Evolutionary conservation across 2,888 invertebrate species (phyloP).

Genomic region (Dioctria rufipes): DNA sequence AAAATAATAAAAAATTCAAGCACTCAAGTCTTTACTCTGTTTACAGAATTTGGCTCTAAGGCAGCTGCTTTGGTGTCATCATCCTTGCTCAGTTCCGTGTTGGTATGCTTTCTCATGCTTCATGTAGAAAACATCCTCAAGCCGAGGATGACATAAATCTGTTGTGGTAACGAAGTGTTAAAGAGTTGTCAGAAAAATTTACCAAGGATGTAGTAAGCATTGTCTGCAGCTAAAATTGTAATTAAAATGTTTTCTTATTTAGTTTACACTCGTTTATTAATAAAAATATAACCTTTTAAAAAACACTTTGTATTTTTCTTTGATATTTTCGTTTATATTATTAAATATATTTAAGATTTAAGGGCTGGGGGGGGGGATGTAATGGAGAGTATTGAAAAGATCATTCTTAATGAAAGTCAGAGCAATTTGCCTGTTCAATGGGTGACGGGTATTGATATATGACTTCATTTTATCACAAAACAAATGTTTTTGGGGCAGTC

Average conservation of each 20-base stretch:
- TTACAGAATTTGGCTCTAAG: conserved; percentile 49
- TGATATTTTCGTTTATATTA: too few species aligned
- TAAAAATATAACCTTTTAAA: not conserved
- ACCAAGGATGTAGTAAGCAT: not conserved
- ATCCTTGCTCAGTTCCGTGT: conserved; percentile 17
- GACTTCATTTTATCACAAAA: too few species aligned
- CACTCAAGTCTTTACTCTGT: conserved; percentile 32
- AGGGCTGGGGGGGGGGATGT: too few species aligned
- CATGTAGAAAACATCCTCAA: not conserved
- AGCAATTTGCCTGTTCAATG: too few species aligned
- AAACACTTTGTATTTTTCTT: not conserved
- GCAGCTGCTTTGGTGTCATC: conserved; percentile 32
- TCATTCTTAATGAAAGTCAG: too few species aligned
- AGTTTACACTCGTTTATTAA: not conserved
- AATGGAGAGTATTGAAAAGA: too few species aligned
- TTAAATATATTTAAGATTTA: too few species aligned
- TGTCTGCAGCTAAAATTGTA: not conserved
- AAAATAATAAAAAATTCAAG: conserved; percentile 47
- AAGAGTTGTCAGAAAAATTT: conserved; percentile 3
- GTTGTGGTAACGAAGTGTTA: conserved; percentile 33
- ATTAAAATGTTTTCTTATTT: conserved; percentile 13
- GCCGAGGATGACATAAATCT: conserved; percentile 27
- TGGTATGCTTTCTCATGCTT: conserved; percentile 7
- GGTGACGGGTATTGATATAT: too few species aligned
- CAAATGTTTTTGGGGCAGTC: too few species aligned